A percentile compares a stretch with the other conserved stretches of the same genome.
phyloP scores from a whole-genome alignment of 2,113 vertebrate species.

The Connochaetes taurinus region DNA sequence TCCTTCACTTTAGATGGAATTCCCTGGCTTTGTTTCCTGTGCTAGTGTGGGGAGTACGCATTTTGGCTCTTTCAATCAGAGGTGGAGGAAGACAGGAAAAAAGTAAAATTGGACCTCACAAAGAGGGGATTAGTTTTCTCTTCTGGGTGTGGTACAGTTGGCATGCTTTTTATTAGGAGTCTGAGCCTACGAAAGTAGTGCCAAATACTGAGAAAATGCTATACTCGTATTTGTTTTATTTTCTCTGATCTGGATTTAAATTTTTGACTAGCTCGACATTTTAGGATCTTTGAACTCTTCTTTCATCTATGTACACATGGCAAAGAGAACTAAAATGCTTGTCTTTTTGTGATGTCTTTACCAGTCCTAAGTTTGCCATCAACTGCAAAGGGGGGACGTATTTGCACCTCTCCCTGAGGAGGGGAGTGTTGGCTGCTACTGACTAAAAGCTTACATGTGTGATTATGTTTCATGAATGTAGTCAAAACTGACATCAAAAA shows the following conservation, averaged over 20 bases:
- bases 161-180: background rate
- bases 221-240: background rate
- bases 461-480: background rate
- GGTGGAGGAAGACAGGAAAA: constrained; percentile 44
- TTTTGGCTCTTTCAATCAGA: constrained; percentile 19
- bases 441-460: background rate
- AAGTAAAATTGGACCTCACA: constrained; percentile 26
- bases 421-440: background rate
- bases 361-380: background rate
- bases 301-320: background rate
- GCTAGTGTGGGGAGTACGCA: constrained; percentile 21
- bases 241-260: background rate
- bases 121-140: constrained; percentile 20
- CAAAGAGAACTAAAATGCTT: background rate
- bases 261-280: background rate
- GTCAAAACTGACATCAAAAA: background rate
- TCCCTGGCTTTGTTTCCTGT: constrained; percentile 58
- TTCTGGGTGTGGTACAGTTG: constrained; percentile 34
- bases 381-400: background rate
- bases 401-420: background rate
- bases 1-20: constrained; percentile 54
- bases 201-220: constrained; percentile 8
- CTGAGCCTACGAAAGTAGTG: background rate
- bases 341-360: background rate
- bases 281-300: background rate